Base-by-base conservation (phyloP, 2,113 vertebrate species). In the Ranitomeya variabilis region DNA sequence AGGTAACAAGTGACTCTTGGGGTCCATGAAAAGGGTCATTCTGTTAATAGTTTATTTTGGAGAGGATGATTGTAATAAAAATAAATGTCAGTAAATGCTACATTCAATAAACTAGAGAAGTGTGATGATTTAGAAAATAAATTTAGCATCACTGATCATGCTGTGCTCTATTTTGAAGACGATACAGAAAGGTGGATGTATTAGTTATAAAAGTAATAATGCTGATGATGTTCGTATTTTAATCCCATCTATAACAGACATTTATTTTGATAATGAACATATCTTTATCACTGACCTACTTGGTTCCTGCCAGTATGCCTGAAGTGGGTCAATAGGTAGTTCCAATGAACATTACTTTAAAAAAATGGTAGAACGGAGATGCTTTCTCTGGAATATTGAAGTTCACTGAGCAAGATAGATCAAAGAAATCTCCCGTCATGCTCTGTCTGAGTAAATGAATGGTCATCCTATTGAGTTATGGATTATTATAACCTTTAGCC, bases 391-490 rank as follows among this genome's bases (percentile, higher is more conserved):
- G 57, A 86, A 86, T 77, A 64, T 14, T 78, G 59, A 77, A 78
- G 57, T 86, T 85, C 83, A 78, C 16, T 86, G 73, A 77, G 73
- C 73, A 60, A 78, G 59, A 26, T 23, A 21, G 55, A 76, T 60
- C 31, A 76, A 86, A 77, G n/a, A 86, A 86, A 45, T 76, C 26
- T 45, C 73, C 51, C 19, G 79, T 81, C 52, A 51, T 74, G 54
- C 84, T 77, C 54, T 60, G 69, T 74, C 57, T 86, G 84, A 86
- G 71, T 77, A 62, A 86, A 77, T 86, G 23, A 86, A 86, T 77
- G n/a, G 84, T 86, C 73, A 62, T 76, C 84, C 10, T 77, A 57
- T 86, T 59, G 73, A 76, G 84, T 76, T 83, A 76, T 86, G 62
- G 73, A 86, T 86, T 86, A 76, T 76, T 62, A 62, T 86, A 86